Base-by-base conservation (phyloP, 2,113 vertebrate species). In the Gobio gobio region DNA sequence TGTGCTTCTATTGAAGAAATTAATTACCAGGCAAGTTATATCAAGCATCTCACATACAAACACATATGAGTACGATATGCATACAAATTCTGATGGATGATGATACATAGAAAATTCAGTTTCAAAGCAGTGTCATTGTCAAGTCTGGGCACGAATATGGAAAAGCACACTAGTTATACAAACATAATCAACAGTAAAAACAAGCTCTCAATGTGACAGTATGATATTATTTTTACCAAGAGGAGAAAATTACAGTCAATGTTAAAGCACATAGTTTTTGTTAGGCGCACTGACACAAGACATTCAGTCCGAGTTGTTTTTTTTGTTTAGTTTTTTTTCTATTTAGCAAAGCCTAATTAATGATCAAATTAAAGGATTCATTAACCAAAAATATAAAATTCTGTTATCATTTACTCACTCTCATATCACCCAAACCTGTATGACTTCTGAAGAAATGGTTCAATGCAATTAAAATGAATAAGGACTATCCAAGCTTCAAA, bases 121-220 rank as follows among this genome's bases (percentile, higher is more conserved):
- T 63, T 79, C 14, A 79, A 79, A 45, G 77, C 7, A 47, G 13
- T 61, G 56, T 78, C 77, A 78, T 26, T 79, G 77, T 63, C 77
- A 45, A 47, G 40, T 79, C 12, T 18, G n/a, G 10, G 7, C 58
- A 79, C 40, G n/a, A 79, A 79, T 79, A 43, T 79, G 58, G 13
- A 61, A 78, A 10, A 45, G 33, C 1, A 4, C 33, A 26, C 22
- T 24, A 61, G 47, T 49, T 22, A 58, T 22, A 24, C 54, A 10
- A 24, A 24, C 76, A 40, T 59, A 14, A 40, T 22, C 22, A 59
- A 78, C 49, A 58, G 22, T 14, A 56, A 40, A 59, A 78, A 78
- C 22, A 78, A 8, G 33, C 12, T 78, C 54, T n/a, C 20, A 14
- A 9, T 18, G 12, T 22, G 8, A 16, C 26, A 54, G 24, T 3